Percentiles rank a stretch among this genome's conserved stretches.
These are phyloP conservation scores for Nebria brevicollis DNA, from an alignment of 2,888 invertebrate species.

Conservation along the genomic window DNA sequence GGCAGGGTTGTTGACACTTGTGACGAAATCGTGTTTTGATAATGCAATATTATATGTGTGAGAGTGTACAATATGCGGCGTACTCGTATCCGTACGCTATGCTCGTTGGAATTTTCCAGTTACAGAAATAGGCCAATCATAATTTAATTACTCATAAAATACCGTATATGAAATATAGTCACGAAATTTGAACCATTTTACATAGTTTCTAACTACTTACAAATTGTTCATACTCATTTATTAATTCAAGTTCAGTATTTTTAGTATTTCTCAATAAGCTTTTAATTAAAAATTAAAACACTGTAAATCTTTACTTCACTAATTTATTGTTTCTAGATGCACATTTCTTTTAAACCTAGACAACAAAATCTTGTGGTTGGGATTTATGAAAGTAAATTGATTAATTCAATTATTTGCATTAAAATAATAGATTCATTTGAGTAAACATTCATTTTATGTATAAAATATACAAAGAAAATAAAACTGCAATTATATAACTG, in stretches of 20 bases:
- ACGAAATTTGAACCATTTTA: too few relatives aligned
- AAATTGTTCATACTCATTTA: too few relatives aligned
- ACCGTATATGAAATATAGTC: too few relatives aligned
- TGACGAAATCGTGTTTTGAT: constrained; percentile 44
- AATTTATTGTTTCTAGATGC: too few relatives aligned
- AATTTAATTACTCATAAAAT: neutral
- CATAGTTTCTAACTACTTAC: too few relatives aligned
- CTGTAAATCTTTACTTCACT: too few relatives aligned
- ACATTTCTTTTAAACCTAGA: too few relatives aligned
- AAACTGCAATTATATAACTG: neutral
- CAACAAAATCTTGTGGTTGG: too few relatives aligned
- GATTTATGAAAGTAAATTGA: neutral
- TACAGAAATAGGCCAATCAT: neutral
- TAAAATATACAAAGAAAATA: neutral
- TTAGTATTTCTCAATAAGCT: too few relatives aligned
- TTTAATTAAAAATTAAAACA: too few relatives aligned
- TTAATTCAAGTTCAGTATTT: too few relatives aligned
- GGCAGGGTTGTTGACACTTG: constrained; percentile 42
- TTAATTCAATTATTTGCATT: neutral
- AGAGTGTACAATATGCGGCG: neutral
- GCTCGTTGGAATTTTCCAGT: neutral
- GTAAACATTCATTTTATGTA: neutral
- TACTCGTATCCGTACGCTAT: neutral
- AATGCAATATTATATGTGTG: constrained; percentile 25
- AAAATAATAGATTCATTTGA: neutral